These are phyloP conservation scores for Brachyalestes nurse DNA, from an alignment of 2,797 vertebrate species.

Conservation along the genomic window DNA sequence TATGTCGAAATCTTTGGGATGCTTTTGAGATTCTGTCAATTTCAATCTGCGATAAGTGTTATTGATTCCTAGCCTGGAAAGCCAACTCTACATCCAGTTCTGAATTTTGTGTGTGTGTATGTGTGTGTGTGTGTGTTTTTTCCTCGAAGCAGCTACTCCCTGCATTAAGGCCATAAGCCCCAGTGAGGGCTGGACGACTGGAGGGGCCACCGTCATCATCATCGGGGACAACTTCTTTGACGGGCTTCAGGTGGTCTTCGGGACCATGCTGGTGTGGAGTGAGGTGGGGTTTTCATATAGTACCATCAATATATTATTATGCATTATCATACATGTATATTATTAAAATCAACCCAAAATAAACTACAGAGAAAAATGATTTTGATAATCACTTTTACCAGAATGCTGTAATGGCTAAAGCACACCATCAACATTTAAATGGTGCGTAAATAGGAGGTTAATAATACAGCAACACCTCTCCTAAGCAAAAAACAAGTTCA, in stretches of 20 bases:
- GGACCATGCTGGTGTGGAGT: slow-evolving; percentile 94
- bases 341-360: too few species aligned
- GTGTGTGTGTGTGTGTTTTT: slow-evolving; percentile 40
- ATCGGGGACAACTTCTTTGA: slow-evolving; percentile 98
- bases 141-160: slow-evolving; percentile 89
- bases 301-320: background rate
- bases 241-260: slow-evolving; percentile 93
- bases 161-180: slow-evolving; percentile 98
- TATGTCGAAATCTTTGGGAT: background rate
- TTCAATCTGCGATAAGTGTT: background rate
- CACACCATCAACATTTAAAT: too few species aligned
- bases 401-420: too few species aligned
- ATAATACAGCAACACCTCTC: too few species aligned
- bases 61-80: background rate
- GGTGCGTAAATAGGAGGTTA: too few species aligned
- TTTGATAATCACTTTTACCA: too few species aligned
- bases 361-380: too few species aligned
- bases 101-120: slow-evolving; percentile 24
- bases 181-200: slow-evolving; percentile 94
- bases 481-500: too few species aligned
- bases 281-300: slow-evolving; percentile 77
- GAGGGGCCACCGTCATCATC: slow-evolving; percentile 94
- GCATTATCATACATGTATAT: too few species aligned
- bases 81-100: background rate
- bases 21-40: background rate